Conservation (phyloP, 2,888 invertebrate genomes). For the Netelia fuscicornis region DNA sequence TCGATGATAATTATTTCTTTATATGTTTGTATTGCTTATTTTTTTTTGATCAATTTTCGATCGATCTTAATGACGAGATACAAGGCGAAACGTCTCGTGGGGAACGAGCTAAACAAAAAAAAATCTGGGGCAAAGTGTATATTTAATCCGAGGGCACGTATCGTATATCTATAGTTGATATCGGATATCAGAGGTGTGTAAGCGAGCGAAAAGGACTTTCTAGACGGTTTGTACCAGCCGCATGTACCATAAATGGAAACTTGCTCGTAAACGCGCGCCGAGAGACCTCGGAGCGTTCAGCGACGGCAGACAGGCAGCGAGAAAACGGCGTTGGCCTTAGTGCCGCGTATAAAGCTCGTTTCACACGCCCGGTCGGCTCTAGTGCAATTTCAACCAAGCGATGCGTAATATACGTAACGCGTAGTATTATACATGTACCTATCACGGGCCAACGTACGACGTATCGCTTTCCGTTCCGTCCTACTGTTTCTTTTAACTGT, state of each 20-base stretch:
- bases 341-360: conserved; percentile 73
- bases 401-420: conserved; percentile 52
- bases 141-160: not conserved
- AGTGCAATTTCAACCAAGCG: conserved; percentile 57
- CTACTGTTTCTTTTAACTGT: not conserved
- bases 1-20: not conserved
- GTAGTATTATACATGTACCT: conserved; percentile 45
- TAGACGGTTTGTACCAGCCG: conserved; percentile 71
- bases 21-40: not conserved
- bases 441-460: conserved; percentile 19
- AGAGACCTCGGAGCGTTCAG: conserved; percentile 15
- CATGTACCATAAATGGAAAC: conserved; percentile 78
- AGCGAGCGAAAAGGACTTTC: conserved; percentile 69
- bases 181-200: conserved; percentile 43
- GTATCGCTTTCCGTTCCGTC: conserved; percentile 15
- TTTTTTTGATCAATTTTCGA: not conserved
- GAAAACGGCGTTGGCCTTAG: conserved; percentile 73
- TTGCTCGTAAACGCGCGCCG: conserved; percentile 67
- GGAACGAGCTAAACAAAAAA: not conserved
- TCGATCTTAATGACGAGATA: not conserved
- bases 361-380: conserved; percentile 72
- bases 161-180: conserved; percentile 22
- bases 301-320: conserved; percentile 42
- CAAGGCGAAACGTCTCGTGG: not conserved
- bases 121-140: conserved; percentile 13